Conservation (phyloP, 2,797 vertebrate genomes). For the Halcyon leucocephala region DNA sequence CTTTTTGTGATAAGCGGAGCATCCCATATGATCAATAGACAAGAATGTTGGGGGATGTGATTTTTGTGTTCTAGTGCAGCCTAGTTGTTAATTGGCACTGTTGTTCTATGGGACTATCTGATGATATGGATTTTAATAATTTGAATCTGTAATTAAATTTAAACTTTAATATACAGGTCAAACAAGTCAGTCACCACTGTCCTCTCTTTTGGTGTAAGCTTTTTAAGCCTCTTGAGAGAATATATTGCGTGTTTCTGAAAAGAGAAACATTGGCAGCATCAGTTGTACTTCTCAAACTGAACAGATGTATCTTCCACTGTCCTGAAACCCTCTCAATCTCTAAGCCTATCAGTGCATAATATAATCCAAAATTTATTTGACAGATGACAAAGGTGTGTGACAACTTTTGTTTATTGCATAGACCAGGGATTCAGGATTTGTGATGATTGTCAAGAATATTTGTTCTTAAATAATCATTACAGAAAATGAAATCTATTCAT, state of each 20-base stretch:
- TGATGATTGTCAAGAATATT: neutral
- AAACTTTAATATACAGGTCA: neutral
- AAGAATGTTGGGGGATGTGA: neutral
- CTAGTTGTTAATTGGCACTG: neutral
- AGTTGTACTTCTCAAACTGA: neutral
- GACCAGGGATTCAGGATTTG: neutral
- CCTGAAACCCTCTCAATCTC: neutral
- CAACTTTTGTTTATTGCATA: neutral
- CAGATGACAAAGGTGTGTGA: neutral
- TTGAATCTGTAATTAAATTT: neutral
- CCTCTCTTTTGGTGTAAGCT: neutral
- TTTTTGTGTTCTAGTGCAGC: fast-evolving
- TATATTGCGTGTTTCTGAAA: neutral
- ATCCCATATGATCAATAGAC: neutral
- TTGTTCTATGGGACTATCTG: neutral
- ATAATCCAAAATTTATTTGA: neutral
- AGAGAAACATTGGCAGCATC: neutral
- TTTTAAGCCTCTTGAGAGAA: neutral
- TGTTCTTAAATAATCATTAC: neutral
- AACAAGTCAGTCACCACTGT: neutral
- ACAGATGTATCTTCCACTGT: neutral
- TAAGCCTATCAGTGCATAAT: neutral
- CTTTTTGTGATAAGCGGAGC: neutral
- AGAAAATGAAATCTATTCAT: neutral
- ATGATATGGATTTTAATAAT: neutral